Evolutionary conservation across 2,113 vertebrate genomes (phyloP).

Genomic region (Otis tarda): DNA sequence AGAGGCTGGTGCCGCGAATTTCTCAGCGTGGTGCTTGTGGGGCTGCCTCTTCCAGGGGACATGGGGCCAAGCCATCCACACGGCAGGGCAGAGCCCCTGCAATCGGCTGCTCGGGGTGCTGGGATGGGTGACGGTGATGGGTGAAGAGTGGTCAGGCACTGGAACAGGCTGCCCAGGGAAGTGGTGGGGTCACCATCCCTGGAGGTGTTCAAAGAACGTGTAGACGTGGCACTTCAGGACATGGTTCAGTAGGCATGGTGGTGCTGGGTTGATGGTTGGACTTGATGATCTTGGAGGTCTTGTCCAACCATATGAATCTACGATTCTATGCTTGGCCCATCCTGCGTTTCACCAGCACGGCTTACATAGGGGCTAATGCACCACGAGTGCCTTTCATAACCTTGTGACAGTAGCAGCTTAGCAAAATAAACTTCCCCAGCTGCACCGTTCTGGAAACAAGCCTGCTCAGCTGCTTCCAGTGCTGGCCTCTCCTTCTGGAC

Average conservation of each 20-base stretch:
- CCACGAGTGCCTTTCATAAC: not conserved
- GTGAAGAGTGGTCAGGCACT: not conserved
- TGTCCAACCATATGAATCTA: too few relatives aligned
- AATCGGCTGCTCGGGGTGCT: accelerated
- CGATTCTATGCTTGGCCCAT: not conserved
- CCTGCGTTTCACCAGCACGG: not conserved
- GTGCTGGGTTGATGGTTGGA: too few relatives aligned
- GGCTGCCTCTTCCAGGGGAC: not conserved
- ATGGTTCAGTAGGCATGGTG: too few relatives aligned
- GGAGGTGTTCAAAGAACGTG: too few relatives aligned
- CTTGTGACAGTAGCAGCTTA: not conserved
- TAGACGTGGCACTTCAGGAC: too few relatives aligned
- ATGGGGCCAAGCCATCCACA: not conserved
- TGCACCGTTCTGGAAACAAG: not conserved
- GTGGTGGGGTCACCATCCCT: too few relatives aligned
- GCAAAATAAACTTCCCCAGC: not conserved
- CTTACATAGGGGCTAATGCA: not conserved
- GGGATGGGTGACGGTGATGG: not conserved
- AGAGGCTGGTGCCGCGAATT: not conserved
- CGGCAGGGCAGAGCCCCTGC: not conserved
- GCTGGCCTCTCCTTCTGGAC: not conserved
- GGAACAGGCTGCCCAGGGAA: too few relatives aligned
- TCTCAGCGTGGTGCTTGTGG: accelerated
- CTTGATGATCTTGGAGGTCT: too few relatives aligned
- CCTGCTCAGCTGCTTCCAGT: not conserved